Conservation (phyloP, 2,888 invertebrate genomes). For the Orthosia cruda region DNA sequence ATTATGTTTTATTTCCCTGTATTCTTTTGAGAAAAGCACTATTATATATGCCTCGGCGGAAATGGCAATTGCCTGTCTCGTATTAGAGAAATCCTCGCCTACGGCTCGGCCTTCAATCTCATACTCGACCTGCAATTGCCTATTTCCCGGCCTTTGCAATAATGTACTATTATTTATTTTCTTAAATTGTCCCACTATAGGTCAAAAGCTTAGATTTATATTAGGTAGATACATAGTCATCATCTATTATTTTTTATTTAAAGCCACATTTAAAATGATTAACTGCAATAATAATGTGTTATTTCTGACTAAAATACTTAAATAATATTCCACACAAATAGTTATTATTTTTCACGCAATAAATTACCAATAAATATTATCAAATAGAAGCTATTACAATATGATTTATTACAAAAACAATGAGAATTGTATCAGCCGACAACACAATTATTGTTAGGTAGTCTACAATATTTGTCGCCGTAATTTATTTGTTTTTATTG, state of each 20-base stretch:
- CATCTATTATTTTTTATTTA: neutral
- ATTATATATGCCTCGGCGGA: too few relatives aligned
- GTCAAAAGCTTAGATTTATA: too few relatives aligned
- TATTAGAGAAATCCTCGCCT: too few relatives aligned
- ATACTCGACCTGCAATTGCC: too few relatives aligned
- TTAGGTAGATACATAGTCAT: too few relatives aligned
- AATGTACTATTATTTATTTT: too few relatives aligned
- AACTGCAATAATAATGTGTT: neutral
- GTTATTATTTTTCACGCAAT: constrained; percentile 2
- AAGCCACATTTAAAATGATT: neutral
- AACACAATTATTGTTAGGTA: constrained; percentile 23
- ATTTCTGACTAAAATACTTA: neutral
- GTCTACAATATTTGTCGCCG: constrained; percentile 1
- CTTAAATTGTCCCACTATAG: too few relatives aligned
- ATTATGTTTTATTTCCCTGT: too few relatives aligned
- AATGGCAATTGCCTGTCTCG: too few relatives aligned
- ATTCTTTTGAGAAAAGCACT: too few relatives aligned
- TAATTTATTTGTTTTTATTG: constrained; percentile 28
- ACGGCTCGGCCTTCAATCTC: too few relatives aligned
- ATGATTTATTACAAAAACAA: constrained; percentile 59
- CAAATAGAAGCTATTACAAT: constrained; percentile 45
- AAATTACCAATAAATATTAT: constrained; percentile 49
- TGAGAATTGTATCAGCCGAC: constrained; percentile 23
- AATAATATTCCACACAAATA: constrained; percentile 25
- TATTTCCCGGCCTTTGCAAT: too few relatives aligned